phyloP scores from a whole-genome alignment of 30 jellyfish, hydroid and myxozoan genomes.

The Aurelia aurita region DNA sequence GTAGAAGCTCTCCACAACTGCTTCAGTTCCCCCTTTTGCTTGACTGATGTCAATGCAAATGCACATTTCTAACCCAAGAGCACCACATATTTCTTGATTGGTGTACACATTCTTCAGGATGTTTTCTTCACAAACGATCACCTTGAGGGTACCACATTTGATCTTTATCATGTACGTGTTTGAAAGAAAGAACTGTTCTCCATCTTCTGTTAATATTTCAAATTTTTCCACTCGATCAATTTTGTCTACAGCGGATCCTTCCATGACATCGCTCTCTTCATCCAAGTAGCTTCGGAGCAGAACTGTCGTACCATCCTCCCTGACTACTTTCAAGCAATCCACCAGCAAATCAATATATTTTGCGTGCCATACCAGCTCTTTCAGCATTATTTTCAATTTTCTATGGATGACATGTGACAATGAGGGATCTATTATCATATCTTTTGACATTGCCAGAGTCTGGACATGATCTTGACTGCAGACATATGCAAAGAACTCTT shows the following conservation, averaged over 20 bases:
- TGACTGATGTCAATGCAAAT: too few relatives aligned
- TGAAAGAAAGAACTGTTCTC: too few relatives aligned
- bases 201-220: neutral
- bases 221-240: neutral
- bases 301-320: neutral
- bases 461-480: neutral
- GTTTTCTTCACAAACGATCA: neutral
- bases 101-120: neutral
- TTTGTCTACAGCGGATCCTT: neutral
- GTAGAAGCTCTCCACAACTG: neutral
- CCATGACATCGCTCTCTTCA: neutral
- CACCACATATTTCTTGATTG: neutral
- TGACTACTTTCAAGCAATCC: neutral
- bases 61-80: conserved; percentile 23
- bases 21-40: too few relatives aligned
- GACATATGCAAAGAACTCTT: neutral
- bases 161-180: neutral
- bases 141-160: neutral
- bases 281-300: neutral
- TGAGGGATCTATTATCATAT: neutral
- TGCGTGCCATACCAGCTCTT: neutral
- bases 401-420: neutral
- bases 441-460: neutral
- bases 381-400: neutral
- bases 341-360: neutral